Conservation (phyloP, 2,888 invertebrate genomes). For the Thereva unica region DNA sequence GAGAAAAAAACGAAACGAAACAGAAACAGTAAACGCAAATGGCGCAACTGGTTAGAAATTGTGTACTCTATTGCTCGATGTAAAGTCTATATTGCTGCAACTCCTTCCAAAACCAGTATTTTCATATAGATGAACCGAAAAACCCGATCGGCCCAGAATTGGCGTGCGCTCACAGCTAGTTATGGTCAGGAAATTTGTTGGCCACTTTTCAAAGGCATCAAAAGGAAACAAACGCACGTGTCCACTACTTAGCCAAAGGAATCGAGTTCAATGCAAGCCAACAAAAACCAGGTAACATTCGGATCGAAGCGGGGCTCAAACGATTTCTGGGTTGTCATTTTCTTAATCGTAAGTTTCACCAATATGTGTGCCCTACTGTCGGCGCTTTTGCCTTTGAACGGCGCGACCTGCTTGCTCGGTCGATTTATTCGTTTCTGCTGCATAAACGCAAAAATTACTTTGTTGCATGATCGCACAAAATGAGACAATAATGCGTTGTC, state of each 20-base stretch:
- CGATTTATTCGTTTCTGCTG: neutral
- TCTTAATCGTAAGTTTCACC: slow-evolving; percentile 16
- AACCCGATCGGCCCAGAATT: no score
- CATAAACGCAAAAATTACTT: slow-evolving; percentile 2
- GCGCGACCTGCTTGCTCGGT: neutral
- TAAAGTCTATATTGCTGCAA: neutral
- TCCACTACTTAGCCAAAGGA: slow-evolving; percentile 5
- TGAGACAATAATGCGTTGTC: slow-evolving; percentile 18
- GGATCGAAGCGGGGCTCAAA: neutral
- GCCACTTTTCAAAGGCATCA: neutral
- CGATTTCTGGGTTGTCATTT: slow-evolving; percentile 10
- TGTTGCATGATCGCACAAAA: slow-evolving; percentile 19
- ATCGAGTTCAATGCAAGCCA: slow-evolving; percentile 14
- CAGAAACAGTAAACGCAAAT: slow-evolving; percentile 24
- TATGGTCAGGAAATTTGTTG: no score
- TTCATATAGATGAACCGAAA: no score
- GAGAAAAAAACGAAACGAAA: no score
- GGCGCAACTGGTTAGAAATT: slow-evolving; percentile 15
- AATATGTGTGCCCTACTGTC: neutral
- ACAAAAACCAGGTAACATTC: neutral
- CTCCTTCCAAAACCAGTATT: slow-evolving; percentile 2
- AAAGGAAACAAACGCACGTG: slow-evolving; percentile 20
- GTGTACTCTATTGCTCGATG: slow-evolving; percentile 1
- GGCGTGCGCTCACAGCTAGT: no score
- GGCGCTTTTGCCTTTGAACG: slow-evolving; percentile 20